Evolutionary conservation across 2,888 invertebrate species (phyloP).

Genomic region (Chymomyza procnemis): DNA sequence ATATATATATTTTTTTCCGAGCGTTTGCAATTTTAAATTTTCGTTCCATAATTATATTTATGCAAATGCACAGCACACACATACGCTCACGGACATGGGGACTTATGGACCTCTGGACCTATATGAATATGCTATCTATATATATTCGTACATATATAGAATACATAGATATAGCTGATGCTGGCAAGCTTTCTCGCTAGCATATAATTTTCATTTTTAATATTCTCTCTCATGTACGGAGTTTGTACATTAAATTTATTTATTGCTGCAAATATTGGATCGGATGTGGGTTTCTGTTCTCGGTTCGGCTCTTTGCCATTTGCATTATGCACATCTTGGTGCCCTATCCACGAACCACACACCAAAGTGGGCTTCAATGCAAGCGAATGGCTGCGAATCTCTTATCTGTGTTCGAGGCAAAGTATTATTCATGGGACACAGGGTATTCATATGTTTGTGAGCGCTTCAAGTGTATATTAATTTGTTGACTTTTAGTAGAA

Average conservation of each 20-base stretch:
- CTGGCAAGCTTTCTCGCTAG: constrained; percentile 49
- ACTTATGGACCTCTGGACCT: constrained; percentile 22
- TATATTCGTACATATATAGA: no score
- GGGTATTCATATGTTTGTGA: background rate
- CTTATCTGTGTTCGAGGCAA: background rate
- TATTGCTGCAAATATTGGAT: constrained; percentile 75
- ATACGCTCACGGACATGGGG: constrained; percentile 20
- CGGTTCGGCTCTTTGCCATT: constrained; percentile 41
- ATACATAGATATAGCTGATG: constrained; percentile 9
- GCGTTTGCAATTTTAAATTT: constrained; percentile 59
- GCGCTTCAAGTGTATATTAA: no score
- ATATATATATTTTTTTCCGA: constrained; percentile 11
- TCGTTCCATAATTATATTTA: constrained; percentile 73
- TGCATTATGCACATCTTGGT: constrained; percentile 54
- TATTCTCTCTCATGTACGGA: constrained; percentile 67
- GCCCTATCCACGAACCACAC: constrained; percentile 23
- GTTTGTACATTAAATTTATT: constrained; percentile 74
- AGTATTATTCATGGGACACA: background rate
- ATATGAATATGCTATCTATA: constrained; percentile 39
- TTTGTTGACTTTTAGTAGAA: no score
- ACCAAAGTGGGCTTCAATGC: background rate
- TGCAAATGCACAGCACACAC: constrained; percentile 57
- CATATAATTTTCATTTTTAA: constrained; percentile 75
- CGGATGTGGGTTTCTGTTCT: constrained; percentile 48
- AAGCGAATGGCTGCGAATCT: background rate